Percentiles rank a stretch among this genome's conserved stretches.
Conservation (phyloP, 2,888 invertebrate genomes). For the Pseudococcus longispinus region DNA sequence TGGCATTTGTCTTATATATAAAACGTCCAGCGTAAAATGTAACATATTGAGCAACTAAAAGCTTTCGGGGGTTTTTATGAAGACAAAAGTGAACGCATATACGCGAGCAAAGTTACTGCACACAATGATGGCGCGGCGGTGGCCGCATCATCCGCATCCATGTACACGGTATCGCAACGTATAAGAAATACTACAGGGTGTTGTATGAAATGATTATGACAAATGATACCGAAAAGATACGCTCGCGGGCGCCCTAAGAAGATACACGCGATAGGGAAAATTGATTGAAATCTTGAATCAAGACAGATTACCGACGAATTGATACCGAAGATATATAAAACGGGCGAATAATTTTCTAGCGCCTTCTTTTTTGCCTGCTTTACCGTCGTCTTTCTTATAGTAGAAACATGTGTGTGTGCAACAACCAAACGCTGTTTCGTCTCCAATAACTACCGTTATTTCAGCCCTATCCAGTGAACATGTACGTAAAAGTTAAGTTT, state of each 20-base stretch:
- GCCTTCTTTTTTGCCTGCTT: not conserved
- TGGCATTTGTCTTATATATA: slow-evolving; percentile 41
- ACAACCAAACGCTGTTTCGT: not conserved
- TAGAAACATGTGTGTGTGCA: not conserved
- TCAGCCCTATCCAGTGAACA: not conserved
- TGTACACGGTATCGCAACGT: not conserved
- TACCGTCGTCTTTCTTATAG: not conserved
- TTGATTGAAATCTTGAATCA: slow-evolving; percentile 45
- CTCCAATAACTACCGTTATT: not conserved
- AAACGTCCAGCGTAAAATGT: not conserved
- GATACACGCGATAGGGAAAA: slow-evolving; percentile 23
- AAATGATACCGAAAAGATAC: slow-evolving; percentile 28
- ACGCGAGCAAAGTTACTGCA: not conserved
- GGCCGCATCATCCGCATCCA: not conserved
- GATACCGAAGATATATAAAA: slow-evolving; percentile 18
- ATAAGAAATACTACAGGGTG: slow-evolving; percentile 39
- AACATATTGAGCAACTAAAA: slow-evolving; percentile 42
- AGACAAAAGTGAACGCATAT: slow-evolving; percentile 15
- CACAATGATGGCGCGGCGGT: not conserved
- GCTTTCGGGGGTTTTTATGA: slow-evolving; percentile 41
- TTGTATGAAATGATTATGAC: slow-evolving; percentile 46
- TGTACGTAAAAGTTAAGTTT: slow-evolving; percentile 1
- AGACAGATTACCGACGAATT: slow-evolving; percentile 39
- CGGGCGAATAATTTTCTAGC: slow-evolving; percentile 40
- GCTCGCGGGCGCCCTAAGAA: slow-evolving; percentile 16